Percentiles rank a stretch among this genome's conserved stretches.
Conservation (phyloP, 2,797 vertebrate species). For the Rhodeus uyekii region DNA sequence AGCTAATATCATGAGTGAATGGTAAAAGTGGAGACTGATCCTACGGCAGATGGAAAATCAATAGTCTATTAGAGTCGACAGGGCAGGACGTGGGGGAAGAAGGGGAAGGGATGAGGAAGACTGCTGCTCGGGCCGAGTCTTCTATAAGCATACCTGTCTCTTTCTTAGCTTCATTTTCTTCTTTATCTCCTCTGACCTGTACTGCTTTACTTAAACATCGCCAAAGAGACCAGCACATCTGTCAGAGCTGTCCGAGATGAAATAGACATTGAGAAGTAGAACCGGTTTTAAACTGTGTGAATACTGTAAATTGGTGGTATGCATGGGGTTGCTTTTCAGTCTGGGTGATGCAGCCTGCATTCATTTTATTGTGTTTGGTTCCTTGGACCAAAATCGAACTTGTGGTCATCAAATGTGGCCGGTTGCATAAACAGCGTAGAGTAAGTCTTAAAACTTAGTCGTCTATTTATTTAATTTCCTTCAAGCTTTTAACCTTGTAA, state of each 20-base stretch:
- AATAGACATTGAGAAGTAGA: constrained; percentile 30
- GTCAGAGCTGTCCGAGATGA: constrained; percentile 72
- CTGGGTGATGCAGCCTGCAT: not conserved
- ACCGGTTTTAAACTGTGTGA: constrained; percentile 50
- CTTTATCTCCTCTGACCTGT: constrained; percentile 41
- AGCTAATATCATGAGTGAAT: constrained; percentile 91
- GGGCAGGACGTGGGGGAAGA: constrained; percentile 68
- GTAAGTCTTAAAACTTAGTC: not conserved
- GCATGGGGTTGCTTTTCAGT: not conserved
- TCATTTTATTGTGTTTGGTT: not conserved
- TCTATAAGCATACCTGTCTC: not conserved
- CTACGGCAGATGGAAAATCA: constrained; percentile 90
- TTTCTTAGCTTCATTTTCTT: not conserved
- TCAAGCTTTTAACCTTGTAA: no score
- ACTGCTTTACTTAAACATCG: constrained; percentile 74
- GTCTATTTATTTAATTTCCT: no score
- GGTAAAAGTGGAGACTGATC: constrained; percentile 84
- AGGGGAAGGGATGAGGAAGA: constrained; percentile 53
- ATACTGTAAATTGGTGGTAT: constrained; percentile 36
- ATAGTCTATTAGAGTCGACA: constrained; percentile 92
- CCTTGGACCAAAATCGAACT: not conserved
- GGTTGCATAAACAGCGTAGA: not conserved
- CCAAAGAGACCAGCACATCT: constrained; percentile 63
- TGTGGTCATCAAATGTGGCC: not conserved
- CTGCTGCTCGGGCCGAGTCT: constrained; percentile 8